Conservation (phyloP, 2,888 invertebrate species). For the Coecobrya sp. region DNA sequence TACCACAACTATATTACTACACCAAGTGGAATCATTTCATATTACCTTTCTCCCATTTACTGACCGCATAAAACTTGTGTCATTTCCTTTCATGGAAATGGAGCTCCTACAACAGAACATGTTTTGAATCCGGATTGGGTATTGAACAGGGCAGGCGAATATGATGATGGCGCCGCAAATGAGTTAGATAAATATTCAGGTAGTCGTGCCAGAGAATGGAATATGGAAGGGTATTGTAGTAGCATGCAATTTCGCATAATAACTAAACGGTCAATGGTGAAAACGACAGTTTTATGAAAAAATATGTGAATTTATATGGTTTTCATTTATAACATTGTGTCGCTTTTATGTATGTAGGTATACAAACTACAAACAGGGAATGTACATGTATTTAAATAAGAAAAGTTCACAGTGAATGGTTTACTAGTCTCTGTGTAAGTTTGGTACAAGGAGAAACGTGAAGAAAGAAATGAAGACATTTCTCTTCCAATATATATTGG, state of each 20-base stretch:
- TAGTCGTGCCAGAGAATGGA: neutral
- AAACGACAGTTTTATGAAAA: conserved; percentile 12
- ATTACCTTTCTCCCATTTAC: conserved; percentile 77
- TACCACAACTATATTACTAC: conserved; percentile 62
- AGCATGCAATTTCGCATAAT: conserved; percentile 8
- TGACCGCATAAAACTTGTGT: conserved; percentile 78
- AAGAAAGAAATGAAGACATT: conserved; percentile 70
- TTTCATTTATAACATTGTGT: neutral
- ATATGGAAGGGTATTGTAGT: neutral
- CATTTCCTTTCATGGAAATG: conserved; percentile 67
- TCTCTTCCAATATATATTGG: conserved; percentile 61
- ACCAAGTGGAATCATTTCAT: conserved; percentile 76
- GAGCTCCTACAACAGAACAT: conserved; percentile 38
- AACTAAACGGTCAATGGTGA: neutral
- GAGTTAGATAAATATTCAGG: conserved; percentile 62
- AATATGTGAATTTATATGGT: neutral
- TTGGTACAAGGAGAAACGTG: neutral
- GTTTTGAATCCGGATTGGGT: conserved; percentile 31
- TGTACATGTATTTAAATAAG: conserved; percentile 20
- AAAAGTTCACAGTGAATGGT: neutral
- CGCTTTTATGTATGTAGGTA: too few species aligned
- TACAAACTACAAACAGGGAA: neutral
- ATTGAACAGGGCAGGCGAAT: neutral
- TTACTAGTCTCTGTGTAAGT: neutral
- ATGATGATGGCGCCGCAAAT: conserved; percentile 68